Evolutionary conservation across 2,113 vertebrate species (phyloP).

Genomic region (Caranx melampygus): DNA sequence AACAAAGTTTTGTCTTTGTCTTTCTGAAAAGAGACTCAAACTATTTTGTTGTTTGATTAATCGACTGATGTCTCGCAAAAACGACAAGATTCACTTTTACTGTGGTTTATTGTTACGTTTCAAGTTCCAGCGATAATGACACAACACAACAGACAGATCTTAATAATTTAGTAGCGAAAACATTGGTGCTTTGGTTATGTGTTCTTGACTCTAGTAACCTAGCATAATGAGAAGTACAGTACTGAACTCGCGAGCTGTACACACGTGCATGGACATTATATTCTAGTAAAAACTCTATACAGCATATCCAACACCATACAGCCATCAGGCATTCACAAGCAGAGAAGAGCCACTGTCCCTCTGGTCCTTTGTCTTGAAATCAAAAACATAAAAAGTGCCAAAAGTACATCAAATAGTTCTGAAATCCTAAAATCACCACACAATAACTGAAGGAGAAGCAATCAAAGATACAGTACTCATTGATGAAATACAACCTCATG

Average conservation of each 20-base stretch:
- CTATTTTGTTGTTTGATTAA: neutral
- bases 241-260: conserved; percentile 62
- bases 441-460: conserved; percentile 54
- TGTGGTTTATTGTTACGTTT: conserved; percentile 71
- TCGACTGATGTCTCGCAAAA: conserved; percentile 1
- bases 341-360: conserved; percentile 77
- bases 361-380: conserved; percentile 77
- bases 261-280: conserved; percentile 70
- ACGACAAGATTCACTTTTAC: conserved; percentile 20
- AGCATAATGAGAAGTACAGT: conserved; percentile 61
- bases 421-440: conserved; percentile 63
- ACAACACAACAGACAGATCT: conserved; percentile 67
- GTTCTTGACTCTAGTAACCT: conserved; percentile 51
- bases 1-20: neutral
- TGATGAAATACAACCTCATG: conserved; percentile 39
- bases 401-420: conserved; percentile 54
- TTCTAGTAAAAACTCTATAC: conserved; percentile 61
- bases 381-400: conserved; percentile 58
- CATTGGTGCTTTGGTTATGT: conserved; percentile 69
- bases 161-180: conserved; percentile 52
- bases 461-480: conserved; percentile 65
- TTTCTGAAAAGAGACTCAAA: neutral
- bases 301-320: conserved; percentile 76
- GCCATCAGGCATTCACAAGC: conserved; percentile 72
- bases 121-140: conserved; percentile 58